Evolutionary conservation across 2,113 vertebrate genomes (phyloP).

Genomic region (Aegotheles bennettii): DNA sequence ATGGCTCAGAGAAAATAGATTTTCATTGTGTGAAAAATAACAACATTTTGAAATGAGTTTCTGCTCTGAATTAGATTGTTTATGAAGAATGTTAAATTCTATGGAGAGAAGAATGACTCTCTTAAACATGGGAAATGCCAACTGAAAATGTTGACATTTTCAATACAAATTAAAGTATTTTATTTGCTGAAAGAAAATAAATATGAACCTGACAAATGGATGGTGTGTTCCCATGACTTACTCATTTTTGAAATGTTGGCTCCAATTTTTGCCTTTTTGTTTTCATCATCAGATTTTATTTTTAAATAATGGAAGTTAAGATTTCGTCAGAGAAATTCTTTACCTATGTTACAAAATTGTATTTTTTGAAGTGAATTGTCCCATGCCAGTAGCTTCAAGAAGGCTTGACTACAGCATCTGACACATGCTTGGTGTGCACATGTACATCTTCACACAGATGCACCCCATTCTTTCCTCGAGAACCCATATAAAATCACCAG

Average conservation of each 20-base stretch:
- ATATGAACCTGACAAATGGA: background rate
- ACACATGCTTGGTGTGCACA: background rate
- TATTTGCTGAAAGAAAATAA: background rate
- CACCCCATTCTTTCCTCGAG: background rate
- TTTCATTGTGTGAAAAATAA: background rate
- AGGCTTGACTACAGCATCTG: background rate
- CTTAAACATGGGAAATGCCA: background rate
- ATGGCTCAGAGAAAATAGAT: background rate
- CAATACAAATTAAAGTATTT: background rate
- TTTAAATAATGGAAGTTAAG: background rate
- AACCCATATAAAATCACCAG: background rate
- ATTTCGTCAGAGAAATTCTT: background rate
- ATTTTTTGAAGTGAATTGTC: background rate
- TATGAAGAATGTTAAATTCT: background rate
- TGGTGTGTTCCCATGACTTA: background rate
- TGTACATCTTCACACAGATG: background rate
- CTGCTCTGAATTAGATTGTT: background rate
- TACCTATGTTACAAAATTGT: background rate
- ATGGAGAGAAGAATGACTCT: background rate
- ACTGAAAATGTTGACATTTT: background rate
- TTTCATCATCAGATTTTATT: background rate
- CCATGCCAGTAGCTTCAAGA: background rate
- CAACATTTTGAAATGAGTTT: background rate
- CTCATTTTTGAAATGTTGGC: background rate
- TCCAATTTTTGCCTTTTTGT: background rate